Base-by-base conservation (phyloP, 2,888 invertebrate genomes). In the Syrphus vitripennis region DNA sequence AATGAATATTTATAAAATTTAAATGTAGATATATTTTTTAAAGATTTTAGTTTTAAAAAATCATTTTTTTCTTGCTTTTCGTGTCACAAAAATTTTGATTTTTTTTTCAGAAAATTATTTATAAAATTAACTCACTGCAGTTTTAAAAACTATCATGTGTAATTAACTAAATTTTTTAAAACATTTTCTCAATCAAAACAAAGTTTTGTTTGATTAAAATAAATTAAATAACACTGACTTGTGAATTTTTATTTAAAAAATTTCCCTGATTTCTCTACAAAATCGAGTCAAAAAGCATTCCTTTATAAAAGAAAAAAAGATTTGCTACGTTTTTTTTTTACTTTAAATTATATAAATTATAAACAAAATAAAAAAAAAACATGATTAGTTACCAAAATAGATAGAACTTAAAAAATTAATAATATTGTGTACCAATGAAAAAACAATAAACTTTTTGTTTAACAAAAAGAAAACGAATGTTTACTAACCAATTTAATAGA, bases 321-420 rank as follows among this genome's bases (percentile, higher is more conserved):
- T 70, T 72, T 69, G 77, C 72, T 67, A 76, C 69, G 80, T 55
- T 14, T 29, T n/a, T n/a, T n/a, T n/a, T n/a, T n/a, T n/a, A n/a
- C n/a, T n/a, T 67, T 81, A 71, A 80, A 76, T 72, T 72, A 80
- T 72, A 80, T 57, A 78, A 81, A 42, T 61, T 45, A 14, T 45
- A 65, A 53, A 53, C 42, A 24, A 61, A 65, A 45, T 21, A 12
- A 45, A 45, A 65, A 45, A 26, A 12, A 45, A 45, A 67, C 65
- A 76, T 29, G 53, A 50, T 48, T 70, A 67, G 42, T 53, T 67
- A 76, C 71, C 37, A 69, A 65, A 45, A 29, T 84, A 84, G 80
- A 84, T 81, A 84, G 84, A 84, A 81, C 21, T 67, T 61, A 71
- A 59, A 71, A 72, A 74, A 78, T 81, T 26, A 21, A 48, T 12